phyloP scores from a whole-genome alignment of 2,797 vertebrate genomes.

The Lepidocolaptes lacrymiger region DNA sequence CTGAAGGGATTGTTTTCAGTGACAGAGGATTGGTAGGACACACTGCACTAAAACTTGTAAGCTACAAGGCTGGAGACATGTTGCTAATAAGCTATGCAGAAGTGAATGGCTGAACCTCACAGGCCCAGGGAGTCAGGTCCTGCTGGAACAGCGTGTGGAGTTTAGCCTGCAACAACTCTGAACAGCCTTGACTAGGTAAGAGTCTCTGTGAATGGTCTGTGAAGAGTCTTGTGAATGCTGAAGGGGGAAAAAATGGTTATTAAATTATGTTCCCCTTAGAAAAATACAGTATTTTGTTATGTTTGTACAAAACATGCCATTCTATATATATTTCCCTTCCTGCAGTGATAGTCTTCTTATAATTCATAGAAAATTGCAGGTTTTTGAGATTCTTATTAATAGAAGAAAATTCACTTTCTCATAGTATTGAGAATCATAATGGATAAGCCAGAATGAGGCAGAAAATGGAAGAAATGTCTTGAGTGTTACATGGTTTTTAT shows the following conservation, averaged over 20 bases:
- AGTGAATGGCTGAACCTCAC: too few relatives aligned
- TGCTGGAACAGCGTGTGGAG: too few relatives aligned
- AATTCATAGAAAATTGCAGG: neutral
- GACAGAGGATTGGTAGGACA: too few relatives aligned
- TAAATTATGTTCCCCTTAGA: neutral
- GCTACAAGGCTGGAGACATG: too few relatives aligned
- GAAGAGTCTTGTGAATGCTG: neutral
- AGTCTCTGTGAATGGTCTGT: too few relatives aligned
- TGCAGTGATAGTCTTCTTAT: neutral
- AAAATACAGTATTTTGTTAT: neutral
- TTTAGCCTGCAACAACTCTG: too few relatives aligned
- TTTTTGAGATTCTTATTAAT: neutral
- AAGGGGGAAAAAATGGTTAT: neutral
- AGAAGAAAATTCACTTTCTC: neutral
- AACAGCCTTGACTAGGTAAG: too few relatives aligned
- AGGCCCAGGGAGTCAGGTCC: too few relatives aligned
- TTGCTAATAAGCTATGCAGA: too few relatives aligned
- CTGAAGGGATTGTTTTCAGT: fast-evolving
- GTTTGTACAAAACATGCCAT: neutral
- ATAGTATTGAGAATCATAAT: neutral
- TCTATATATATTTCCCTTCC: neutral
- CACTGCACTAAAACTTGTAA: too few relatives aligned
- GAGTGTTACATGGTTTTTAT: neutral
- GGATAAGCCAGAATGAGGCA: neutral
- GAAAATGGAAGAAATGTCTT: neutral